A percentile compares a stretch with the other conserved stretches of the same genome.
Conservation (phyloP, 2,113 vertebrate genomes). For the Cynopterus brachyotis region DNA sequence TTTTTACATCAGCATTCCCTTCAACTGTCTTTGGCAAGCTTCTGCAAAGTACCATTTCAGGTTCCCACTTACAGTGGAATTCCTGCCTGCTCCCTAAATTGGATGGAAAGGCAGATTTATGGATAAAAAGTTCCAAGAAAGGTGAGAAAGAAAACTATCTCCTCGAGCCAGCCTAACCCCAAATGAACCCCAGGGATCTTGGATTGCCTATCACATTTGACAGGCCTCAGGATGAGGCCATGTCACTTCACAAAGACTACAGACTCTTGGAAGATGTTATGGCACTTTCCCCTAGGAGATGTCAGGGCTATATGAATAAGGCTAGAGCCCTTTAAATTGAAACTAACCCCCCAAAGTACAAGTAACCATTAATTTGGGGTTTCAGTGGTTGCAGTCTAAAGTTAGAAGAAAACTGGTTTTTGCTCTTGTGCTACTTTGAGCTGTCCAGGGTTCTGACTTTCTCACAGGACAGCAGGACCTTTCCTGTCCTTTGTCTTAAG, state of each 20-base stretch:
- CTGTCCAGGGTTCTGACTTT: constrained; percentile 72
- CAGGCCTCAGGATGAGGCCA: not conserved
- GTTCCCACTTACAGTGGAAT: not conserved
- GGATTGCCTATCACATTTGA: not conserved
- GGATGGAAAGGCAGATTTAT: not conserved
- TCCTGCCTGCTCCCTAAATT: not conserved
- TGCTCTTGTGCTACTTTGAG: not conserved
- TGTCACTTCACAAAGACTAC: not conserved
- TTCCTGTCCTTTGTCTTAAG: not conserved
- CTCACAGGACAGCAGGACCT: fast-evolving
- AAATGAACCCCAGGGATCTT: not conserved
- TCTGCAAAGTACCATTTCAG: not conserved
- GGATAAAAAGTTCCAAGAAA: not conserved
- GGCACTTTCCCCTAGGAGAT: not conserved
- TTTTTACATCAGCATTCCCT: not conserved
- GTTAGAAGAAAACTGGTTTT: not conserved
- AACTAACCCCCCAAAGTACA: not conserved
- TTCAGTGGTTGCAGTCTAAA: not conserved
- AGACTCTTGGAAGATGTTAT: not conserved
- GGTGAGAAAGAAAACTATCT: not conserved
- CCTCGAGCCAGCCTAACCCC: not conserved
- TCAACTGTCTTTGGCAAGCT: not conserved
- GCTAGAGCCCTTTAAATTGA: not conserved
- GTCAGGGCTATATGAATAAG: not conserved
- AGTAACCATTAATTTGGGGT: not conserved